A percentile compares a stretch with the other conserved stretches of the same genome.
These are phyloP conservation scores for Cisticola juncidis DNA, from an alignment of 2,113 vertebrate species.

Conservation along the genomic window DNA sequence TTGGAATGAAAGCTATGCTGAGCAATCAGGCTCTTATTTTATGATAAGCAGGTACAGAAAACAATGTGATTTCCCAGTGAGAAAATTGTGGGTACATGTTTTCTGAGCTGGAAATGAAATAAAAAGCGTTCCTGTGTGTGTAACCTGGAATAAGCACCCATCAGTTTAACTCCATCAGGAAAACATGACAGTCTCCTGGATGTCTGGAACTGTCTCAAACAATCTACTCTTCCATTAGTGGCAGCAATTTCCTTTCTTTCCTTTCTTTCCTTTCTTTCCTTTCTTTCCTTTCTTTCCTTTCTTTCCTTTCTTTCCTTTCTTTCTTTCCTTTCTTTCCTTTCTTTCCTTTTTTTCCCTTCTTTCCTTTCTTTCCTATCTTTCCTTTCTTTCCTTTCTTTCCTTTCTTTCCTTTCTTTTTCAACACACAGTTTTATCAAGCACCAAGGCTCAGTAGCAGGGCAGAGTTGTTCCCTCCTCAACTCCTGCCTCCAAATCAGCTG, in stretches of 20 bases:
- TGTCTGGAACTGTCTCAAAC: background rate
- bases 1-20: background rate
- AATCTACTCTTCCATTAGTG: background rate
- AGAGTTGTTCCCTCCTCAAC: background rate
- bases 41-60: background rate
- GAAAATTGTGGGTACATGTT: background rate
- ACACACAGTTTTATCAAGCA: background rate
- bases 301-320: background rate
- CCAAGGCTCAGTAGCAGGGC: background rate
- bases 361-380: background rate
- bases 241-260: background rate
- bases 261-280: background rate
- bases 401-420: background rate
- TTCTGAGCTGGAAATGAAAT: slow-evolving; percentile 29
- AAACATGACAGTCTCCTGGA: background rate
- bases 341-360: background rate
- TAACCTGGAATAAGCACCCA: background rate
- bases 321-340: background rate
- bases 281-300: background rate
- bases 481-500: background rate
- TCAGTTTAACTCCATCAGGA: background rate
- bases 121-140: background rate
- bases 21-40: background rate
- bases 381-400: background rate
- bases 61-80: background rate